Conservation (phyloP, 2,113 vertebrate genomes). For the Takifugu flavidus region DNA sequence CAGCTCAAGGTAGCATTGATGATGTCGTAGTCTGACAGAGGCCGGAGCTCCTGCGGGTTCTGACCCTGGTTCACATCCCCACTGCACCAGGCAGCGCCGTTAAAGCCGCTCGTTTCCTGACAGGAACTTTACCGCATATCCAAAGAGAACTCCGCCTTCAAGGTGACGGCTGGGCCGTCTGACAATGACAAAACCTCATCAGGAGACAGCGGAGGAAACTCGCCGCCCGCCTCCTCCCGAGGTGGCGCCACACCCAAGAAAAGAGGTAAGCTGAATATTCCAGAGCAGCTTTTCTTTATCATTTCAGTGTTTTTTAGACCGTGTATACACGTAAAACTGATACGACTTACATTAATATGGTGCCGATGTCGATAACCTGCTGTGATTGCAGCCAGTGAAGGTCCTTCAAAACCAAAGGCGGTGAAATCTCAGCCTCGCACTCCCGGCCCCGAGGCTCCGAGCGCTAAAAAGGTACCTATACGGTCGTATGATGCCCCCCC, state of each 20-base stretch:
- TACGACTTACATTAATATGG: background rate
- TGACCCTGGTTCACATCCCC: no score
- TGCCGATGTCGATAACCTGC: no score
- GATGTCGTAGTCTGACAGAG: no score
- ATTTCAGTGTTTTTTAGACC: no score
- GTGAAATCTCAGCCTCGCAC: slow-evolving; percentile 69
- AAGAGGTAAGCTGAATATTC: slow-evolving; percentile 55
- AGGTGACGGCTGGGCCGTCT: slow-evolving; percentile 69
- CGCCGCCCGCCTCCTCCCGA: slow-evolving; percentile 69
- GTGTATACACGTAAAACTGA: background rate
- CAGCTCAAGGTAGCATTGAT: slow-evolving; percentile 82
- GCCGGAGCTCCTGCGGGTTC: background rate
- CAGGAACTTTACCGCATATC: slow-evolving; percentile 92
- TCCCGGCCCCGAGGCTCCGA: slow-evolving; percentile 47
- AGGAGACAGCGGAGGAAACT: slow-evolving; percentile 80
- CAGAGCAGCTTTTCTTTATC: no score
- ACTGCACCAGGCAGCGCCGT: no score
- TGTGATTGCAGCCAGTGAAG: slow-evolving; percentile 37
- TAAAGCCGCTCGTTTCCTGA: background rate
- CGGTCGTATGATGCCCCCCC: background rate
- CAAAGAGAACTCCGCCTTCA: slow-evolving; percentile 88
- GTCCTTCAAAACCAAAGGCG: slow-evolving; percentile 48
- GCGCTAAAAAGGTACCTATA: slow-evolving; percentile 74
- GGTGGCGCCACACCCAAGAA: slow-evolving; percentile 43
- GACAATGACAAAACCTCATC: slow-evolving; percentile 83